These are phyloP conservation scores for Seriola quinqueradiata DNA, from an alignment of 2,113 vertebrate species.

Conservation along the genomic window DNA sequence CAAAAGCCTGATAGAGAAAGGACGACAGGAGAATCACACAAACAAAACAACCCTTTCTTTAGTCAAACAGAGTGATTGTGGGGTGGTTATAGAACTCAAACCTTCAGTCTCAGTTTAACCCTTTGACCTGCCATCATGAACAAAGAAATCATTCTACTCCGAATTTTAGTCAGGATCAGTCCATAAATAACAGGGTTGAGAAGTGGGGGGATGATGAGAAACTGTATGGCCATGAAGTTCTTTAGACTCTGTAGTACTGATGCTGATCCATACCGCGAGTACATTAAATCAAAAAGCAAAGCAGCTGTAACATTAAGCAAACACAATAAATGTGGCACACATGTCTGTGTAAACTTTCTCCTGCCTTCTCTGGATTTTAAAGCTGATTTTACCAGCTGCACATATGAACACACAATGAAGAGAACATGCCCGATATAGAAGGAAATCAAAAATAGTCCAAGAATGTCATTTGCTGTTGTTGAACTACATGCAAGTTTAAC, in stretches of 20 bases:
- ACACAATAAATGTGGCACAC: slow-evolving; percentile 59
- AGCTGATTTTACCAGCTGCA: slow-evolving; percentile 33
- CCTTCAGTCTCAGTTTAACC: background rate
- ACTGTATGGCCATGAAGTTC: slow-evolving; percentile 70
- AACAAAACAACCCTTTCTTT: background rate
- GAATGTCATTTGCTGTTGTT: background rate
- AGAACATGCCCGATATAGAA: slow-evolving; percentile 48
- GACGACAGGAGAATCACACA: background rate
- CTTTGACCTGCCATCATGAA: background rate
- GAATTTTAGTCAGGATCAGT: slow-evolving; percentile 47
- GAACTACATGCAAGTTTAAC: slow-evolving; percentile 56
- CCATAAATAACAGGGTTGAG: slow-evolving; percentile 71
- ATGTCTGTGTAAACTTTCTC: slow-evolving; percentile 64
- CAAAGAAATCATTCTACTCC: background rate
- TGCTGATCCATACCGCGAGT: slow-evolving; percentile 54
- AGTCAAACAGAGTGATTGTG: background rate
- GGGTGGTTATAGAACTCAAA: background rate
- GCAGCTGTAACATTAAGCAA: slow-evolving; percentile 40
- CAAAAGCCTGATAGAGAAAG: too few relatives aligned
- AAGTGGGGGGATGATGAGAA: slow-evolving; percentile 57
- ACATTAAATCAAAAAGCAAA: slow-evolving; percentile 63
- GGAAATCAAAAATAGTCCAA: slow-evolving; percentile 11
- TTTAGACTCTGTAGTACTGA: slow-evolving; percentile 37
- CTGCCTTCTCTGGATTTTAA: slow-evolving; percentile 36
- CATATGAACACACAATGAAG: slow-evolving; percentile 51